Base-by-base conservation (phyloP, 2,113 vertebrate genomes). In the Pyxicephalus adspersus region DNA sequence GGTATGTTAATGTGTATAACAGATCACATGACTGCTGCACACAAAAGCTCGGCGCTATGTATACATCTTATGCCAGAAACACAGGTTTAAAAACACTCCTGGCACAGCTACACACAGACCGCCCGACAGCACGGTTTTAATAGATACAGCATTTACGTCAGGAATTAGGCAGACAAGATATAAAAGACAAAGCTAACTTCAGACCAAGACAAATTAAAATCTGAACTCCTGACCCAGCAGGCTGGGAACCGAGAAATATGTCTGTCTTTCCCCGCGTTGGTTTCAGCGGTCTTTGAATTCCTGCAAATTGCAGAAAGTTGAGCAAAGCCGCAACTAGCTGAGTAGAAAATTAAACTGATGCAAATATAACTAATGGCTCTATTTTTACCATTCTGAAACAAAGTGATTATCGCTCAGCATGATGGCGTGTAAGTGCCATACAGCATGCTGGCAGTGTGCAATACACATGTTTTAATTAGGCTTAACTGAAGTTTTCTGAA, bases 321-420 rank as follows among this genome's bases (percentile, higher is more conserved):
- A 28, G 55, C 51, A 74, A 26, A 64, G 45, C 52, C 28, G 20
- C 60, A 74, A 31, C 80, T 67, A 54, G 52, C 57, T 54, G 67
- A 64, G 45, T 55, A 64, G 72, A 66, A 81, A 74, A 65, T 45
- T 34, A 65, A 66, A 66, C 61, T n/a, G 70, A 73, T 34, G 61
- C 50, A 81, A 81, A 65, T 74, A 57, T 20, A 66, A 65, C 60
- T 75, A 81, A 81, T 75, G 63, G 71, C 38, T 64, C 26, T 64
- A 66, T 73, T 64, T 65, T 81, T 66, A 63, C 61, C 45, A 51
- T 51, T 28, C 50, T 38, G 68, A 81, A 72, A 81, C 67, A 81
- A 81, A 81, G 60, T 73, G 70, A 81, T 81, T 81, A 81, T 81
- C 68, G 73, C 79, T 65, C 79, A 81, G 79, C 79, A 74, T 60